These are phyloP conservation scores for Parauchenoglanis punctatus DNA, from an alignment of 2,797 vertebrate species.

Conservation along the genomic window DNA sequence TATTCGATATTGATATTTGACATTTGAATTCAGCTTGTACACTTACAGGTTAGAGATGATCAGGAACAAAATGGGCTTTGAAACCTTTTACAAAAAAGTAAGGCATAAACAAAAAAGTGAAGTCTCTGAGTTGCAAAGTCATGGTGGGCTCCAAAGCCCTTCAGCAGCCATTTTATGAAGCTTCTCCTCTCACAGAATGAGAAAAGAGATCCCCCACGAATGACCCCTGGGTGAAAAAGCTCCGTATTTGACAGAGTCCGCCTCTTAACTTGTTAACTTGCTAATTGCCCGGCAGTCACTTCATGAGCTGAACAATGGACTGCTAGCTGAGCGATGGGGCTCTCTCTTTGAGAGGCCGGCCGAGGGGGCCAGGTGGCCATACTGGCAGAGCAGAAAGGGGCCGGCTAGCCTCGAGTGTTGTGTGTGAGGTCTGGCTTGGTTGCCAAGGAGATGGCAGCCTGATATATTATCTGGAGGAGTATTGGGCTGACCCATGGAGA, in stretches of 20 bases:
- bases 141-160: constrained; percentile 36
- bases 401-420: constrained; percentile 56
- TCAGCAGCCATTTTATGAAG: constrained; percentile 57
- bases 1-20: too few species aligned
- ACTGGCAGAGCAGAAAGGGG: constrained; percentile 54
- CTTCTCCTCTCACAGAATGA: constrained; percentile 46
- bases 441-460: constrained; percentile 61
- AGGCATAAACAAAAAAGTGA: neutral
- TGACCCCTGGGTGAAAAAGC: constrained; percentile 80
- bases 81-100: constrained; percentile 18
- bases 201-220: constrained; percentile 49
- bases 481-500: constrained; percentile 57
- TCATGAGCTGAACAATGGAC: constrained; percentile 67
- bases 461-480: constrained; percentile 67
- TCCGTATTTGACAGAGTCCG: constrained; percentile 84
- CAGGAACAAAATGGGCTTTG: constrained; percentile 32
- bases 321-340: constrained; percentile 67
- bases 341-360: constrained; percentile 59
- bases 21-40: constrained; percentile 41
- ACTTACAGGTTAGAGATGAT: constrained; percentile 24
- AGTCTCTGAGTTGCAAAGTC: constrained; percentile 13
- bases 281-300: constrained; percentile 83
- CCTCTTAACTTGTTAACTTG: constrained; percentile 89
- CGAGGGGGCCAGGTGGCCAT: constrained; percentile 62
- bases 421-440: constrained; percentile 67